Percentiles rank a stretch among this genome's conserved stretches.
phyloP scores from a whole-genome alignment of 1,140 invertebrate genomes.

The Drosophila parabipectinata region DNA sequence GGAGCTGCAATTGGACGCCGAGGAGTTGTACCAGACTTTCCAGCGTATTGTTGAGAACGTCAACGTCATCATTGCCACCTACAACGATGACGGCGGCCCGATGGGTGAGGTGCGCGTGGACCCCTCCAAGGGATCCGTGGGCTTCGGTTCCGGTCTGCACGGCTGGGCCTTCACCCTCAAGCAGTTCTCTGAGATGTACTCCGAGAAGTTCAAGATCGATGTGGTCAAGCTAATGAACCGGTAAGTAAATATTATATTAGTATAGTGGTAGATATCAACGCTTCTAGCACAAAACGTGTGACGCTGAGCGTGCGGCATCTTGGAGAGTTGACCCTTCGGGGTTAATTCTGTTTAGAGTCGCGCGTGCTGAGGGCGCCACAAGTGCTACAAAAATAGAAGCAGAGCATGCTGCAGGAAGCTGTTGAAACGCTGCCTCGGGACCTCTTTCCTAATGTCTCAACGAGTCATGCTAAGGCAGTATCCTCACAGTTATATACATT shows the following conservation, averaged over 20 bases:
- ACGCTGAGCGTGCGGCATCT: slow-evolving; percentile 66
- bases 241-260: slow-evolving; percentile 83
- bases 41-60: slow-evolving; percentile 99
- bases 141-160: slow-evolving; percentile 99
- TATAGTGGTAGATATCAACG: slow-evolving; percentile 19
- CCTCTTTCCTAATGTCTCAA: slow-evolving; percentile 87
- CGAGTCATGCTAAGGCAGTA: slow-evolving; percentile 84
- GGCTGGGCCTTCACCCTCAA: slow-evolving; percentile 99
- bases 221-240: slow-evolving; percentile 98
- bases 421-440: slow-evolving; percentile 85
- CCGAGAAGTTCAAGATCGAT: slow-evolving; percentile 99
- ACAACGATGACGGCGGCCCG: slow-evolving; percentile 97
- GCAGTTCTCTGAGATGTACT: slow-evolving; percentile 99
- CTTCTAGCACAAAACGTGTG: slow-evolving; percentile 84
- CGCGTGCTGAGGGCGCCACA: slow-evolving; percentile 70
- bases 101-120: slow-evolving; percentile 99
- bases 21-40: slow-evolving; percentile 99
- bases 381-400: slow-evolving; percentile 82
- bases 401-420: slow-evolving; percentile 61
- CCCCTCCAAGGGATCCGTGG: slow-evolving; percentile 98
- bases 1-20: slow-evolving; percentile 96
- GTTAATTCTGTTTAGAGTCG: slow-evolving; percentile 38
- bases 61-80: slow-evolving; percentile 99
- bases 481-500: slow-evolving; percentile 28
- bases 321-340: slow-evolving; percentile 5